A percentile compares a stretch with the other conserved stretches of the same genome.
Conservation (phyloP, 2,797 vertebrate species). For the Xenops minutus region DNA sequence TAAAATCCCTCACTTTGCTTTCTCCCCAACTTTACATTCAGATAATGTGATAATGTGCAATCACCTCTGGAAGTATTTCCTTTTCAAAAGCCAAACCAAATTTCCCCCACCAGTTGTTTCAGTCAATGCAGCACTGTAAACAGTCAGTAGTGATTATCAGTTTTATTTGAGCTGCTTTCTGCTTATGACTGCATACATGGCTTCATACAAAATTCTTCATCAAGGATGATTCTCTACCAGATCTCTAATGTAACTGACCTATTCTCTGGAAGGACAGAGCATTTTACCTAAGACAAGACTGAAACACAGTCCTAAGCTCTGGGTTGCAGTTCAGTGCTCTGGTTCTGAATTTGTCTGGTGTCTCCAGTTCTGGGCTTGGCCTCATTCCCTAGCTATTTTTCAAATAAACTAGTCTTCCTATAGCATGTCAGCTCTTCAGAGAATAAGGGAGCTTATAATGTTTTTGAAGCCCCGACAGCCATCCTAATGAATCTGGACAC, state of each 20-base stretch:
- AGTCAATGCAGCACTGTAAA: neutral
- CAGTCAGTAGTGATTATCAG: neutral
- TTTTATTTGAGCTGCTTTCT: neutral
- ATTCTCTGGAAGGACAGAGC: neutral
- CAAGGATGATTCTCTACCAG: neutral
- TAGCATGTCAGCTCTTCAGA: neutral
- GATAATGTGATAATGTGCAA: neutral
- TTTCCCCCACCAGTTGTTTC: neutral
- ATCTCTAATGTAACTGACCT: neutral
- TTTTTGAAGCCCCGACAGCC: neutral
- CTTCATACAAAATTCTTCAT: neutral
- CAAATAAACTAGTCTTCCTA: neutral
- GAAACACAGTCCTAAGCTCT: neutral
- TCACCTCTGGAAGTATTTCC: neutral
- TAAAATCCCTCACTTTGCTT: neutral
- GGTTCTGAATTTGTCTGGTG: neutral
- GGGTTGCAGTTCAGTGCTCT: neutral
- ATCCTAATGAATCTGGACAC: neutral
- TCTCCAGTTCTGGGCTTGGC: neutral
- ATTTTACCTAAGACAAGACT: neutral
- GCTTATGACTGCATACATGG: accelerated
- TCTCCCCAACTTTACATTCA: neutral
- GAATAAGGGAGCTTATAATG: neutral
- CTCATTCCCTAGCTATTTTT: neutral
- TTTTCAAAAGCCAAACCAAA: neutral